Base-by-base conservation (phyloP, 2,113 vertebrate species). In the Columbina picui region DNA sequence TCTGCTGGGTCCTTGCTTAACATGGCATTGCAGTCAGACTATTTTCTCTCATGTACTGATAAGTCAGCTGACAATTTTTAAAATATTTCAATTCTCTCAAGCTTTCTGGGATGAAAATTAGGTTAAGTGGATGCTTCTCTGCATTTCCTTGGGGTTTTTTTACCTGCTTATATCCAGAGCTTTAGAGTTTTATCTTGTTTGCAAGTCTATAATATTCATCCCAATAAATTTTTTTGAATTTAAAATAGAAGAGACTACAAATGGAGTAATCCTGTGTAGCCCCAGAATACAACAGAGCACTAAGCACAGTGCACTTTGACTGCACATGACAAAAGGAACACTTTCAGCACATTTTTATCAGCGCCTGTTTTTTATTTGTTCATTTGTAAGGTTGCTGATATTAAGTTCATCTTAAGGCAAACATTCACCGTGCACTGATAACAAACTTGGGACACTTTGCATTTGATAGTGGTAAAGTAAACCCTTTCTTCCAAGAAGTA, bases 401-500 rank as follows among this genome's bases (percentile, higher is more conserved):
- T 3, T 55, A 88, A 94, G 55, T 94, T 96, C 82, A 82, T 76
- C 94, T 96, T 86, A 92, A 97, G 78, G 68, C 59, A 96, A 96
- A 88, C 70, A 56, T 61, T 93, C 61, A 36, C 49, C 3, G 0
- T 45, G 63, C 1, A 3, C 73, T 78, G 89, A 96, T 71, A 93
- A 78, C 16, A 83, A 92, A 77, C 53, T 73, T 64, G 61, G 69
- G 82, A 71, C n/a, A 17, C 68, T 88, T 69, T 55, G 50, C 14
- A 34, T 68, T 70, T 12, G 29, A 52, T 14, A 63, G 20, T 22
- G 69, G 57, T 77, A 53, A 93, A 89, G 43, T 50, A 52, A 64
- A 7, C 41, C 32, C 38, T 89, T 86, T 85, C 56, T 97, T 55
- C 70, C 49, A 70, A 29, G 32, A 74, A 86, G 75, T 77, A 63